These are phyloP conservation scores for Electrophaes corylata DNA, from an alignment of 2,888 invertebrate species.

Conservation along the genomic window DNA sequence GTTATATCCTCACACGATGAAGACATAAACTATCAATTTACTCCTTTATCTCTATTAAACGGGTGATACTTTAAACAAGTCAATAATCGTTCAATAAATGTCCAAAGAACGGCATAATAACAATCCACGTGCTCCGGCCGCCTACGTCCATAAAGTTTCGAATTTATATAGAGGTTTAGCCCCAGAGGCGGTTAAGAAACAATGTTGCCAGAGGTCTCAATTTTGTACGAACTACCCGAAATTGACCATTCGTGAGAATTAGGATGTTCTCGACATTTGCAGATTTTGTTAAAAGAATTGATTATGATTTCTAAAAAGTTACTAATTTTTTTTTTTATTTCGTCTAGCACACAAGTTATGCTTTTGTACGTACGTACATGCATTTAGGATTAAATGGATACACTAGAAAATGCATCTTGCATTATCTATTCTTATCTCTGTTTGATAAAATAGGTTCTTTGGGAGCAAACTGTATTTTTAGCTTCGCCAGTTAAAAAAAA, in stretches of 20 bases:
- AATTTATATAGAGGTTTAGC: slow-evolving; percentile 82
- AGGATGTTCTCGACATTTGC: slow-evolving; percentile 28
- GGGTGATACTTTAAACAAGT: slow-evolving; percentile 82
- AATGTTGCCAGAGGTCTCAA: slow-evolving; percentile 42
- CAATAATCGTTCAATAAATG: slow-evolving; percentile 83
- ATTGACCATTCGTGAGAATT: slow-evolving; percentile 36
- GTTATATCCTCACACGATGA: slow-evolving; percentile 67
- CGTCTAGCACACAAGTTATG: not conserved
- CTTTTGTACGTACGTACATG: no score
- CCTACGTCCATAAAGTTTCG: slow-evolving; percentile 75
- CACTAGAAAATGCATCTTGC: no score
- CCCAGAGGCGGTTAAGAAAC: slow-evolving; percentile 81
- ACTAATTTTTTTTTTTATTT: not conserved
- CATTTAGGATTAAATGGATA: no score
- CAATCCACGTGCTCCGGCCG: slow-evolving; percentile 75
- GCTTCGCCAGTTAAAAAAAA: no score
- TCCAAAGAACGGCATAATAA: slow-evolving; percentile 82
- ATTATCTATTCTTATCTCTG: no score
- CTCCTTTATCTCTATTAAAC: slow-evolving; percentile 82
- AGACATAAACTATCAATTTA: slow-evolving; percentile 76
- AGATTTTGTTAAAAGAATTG: slow-evolving; percentile 25
- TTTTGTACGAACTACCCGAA: slow-evolving; percentile 40
- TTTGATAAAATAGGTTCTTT: no score
- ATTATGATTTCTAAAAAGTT: slow-evolving; percentile 18
- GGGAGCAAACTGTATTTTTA: no score